A percentile compares a stretch with the other conserved stretches of the same genome.
Conservation (phyloP, 2,113 vertebrate genomes). For the Cichladusa arquata region DNA sequence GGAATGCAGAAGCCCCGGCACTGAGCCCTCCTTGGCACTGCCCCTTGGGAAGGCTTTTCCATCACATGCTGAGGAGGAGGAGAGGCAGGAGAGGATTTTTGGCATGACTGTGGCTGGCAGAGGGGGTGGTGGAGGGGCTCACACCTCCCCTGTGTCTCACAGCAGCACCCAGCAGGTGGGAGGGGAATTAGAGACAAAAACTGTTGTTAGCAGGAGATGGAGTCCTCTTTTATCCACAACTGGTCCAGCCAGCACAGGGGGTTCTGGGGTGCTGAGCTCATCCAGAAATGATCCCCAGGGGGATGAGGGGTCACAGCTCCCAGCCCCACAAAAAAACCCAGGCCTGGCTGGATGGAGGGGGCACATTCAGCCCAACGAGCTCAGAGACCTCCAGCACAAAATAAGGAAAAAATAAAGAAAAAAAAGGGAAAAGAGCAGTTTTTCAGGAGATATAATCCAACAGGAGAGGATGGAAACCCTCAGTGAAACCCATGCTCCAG, state of each 20-base stretch:
- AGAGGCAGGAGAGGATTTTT: background rate
- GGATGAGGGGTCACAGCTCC: background rate
- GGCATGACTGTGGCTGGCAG: background rate
- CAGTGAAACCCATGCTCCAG: background rate
- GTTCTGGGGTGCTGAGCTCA: background rate
- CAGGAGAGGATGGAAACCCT: background rate
- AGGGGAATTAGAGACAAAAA: background rate
- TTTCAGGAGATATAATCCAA: background rate
- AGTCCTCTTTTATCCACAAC: background rate
- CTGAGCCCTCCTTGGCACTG: background rate
- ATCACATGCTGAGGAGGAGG: background rate
- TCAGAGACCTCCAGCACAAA: background rate
- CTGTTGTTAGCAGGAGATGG: fast-evolving
- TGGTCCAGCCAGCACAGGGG: background rate
- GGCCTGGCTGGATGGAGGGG: fast-evolving
- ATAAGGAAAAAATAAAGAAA: too few species aligned
- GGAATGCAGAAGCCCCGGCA: background rate
- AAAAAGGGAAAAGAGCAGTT: background rate
- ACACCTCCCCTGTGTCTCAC: background rate
- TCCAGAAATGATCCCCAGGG: background rate
- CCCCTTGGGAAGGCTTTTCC: background rate
- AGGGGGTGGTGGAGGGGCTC: background rate
- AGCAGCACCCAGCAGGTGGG: background rate
- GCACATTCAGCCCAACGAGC: fast-evolving
- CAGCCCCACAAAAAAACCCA: background rate